Evolutionary conservation across 2,797 vertebrate genomes (phyloP).

Genomic region (Protosalanx chinensis): DNA sequence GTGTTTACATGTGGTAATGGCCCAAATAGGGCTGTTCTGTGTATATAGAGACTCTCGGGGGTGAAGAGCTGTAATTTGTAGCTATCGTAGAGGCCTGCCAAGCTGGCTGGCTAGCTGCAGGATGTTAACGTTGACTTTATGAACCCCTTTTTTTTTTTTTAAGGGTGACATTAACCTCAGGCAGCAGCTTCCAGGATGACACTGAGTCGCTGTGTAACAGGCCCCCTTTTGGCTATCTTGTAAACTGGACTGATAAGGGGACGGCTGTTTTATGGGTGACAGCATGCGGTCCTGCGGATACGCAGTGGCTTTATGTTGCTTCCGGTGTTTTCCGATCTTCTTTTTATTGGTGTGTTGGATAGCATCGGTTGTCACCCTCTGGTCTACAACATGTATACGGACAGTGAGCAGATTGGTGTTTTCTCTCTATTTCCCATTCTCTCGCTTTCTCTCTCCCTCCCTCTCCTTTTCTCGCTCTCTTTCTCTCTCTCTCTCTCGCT

Average conservation of each 20-base stretch:
- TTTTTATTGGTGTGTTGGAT: too few relatives aligned
- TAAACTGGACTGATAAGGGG: too few relatives aligned
- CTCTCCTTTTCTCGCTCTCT: background rate
- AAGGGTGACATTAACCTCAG: constrained; percentile 51
- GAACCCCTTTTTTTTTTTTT: constrained; percentile 51
- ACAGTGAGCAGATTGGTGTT: too few relatives aligned
- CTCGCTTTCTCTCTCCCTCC: background rate
- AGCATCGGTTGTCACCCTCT: too few relatives aligned
- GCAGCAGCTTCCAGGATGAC: constrained; percentile 29
- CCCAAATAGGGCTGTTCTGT: constrained; percentile 21
- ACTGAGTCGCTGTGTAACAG: constrained; percentile 9
- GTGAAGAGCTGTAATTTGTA: constrained; percentile 37
- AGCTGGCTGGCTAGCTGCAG: constrained; percentile 30
- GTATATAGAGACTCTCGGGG: constrained; percentile 14
- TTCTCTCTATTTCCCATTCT: background rate
- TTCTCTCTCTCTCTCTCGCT: background rate
- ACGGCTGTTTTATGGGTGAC: too few relatives aligned
- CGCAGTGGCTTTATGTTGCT: too few relatives aligned
- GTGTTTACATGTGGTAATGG: constrained; percentile 24
- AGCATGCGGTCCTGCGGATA: too few relatives aligned
- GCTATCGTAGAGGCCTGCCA: constrained; percentile 10
- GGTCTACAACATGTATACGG: too few relatives aligned
- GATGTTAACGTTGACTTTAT: constrained; percentile 47
- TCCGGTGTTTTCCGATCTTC: too few relatives aligned
- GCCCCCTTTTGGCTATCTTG: too few relatives aligned